A percentile compares a stretch with the other conserved stretches of the same genome.
phyloP scores from a whole-genome alignment of 2,113 vertebrate species.

The Prinia subflava region DNA sequence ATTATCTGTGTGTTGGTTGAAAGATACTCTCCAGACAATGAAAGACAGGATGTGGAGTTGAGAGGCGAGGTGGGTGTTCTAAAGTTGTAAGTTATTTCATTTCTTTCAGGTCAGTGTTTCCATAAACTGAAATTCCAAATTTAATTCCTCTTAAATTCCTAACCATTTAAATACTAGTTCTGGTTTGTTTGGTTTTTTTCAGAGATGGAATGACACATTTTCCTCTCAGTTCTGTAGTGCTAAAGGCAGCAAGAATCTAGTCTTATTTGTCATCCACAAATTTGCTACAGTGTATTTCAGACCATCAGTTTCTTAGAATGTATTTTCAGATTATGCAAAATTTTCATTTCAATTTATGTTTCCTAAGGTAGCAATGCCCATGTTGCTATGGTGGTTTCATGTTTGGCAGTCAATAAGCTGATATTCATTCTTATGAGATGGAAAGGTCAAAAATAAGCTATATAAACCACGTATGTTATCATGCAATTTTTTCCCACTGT shows the following conservation, averaged over 20 bases:
- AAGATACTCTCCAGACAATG: not conserved
- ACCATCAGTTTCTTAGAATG: not conserved
- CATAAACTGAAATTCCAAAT: not conserved
- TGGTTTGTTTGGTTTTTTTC: not conserved
- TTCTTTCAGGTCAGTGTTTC: not conserved
- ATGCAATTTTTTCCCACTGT: not conserved
- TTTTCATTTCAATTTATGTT: not conserved
- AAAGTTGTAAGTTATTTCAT: not conserved
- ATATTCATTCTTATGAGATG: not conserved
- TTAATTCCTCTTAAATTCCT: not conserved
- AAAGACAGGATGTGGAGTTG: not conserved
- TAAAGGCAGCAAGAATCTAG: not conserved
- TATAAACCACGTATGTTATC: not conserved
- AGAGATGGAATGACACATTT: not conserved
- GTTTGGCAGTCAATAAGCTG: not conserved
- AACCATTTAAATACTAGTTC: not conserved
- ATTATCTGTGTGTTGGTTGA: not conserved
- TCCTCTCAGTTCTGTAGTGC: not conserved
- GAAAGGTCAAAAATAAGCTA: not conserved
- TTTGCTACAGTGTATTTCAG: not conserved
- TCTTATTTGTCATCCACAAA: not conserved
- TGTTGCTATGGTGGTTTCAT: not conserved
- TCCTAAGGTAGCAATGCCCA: not conserved
- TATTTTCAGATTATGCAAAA: not conserved
- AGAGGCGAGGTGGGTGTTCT: fast-evolving